A percentile compares a stretch with the other conserved stretches of the same genome.
Conservation (phyloP, 1,140 invertebrate species). For the Amyelois transitella region DNA sequence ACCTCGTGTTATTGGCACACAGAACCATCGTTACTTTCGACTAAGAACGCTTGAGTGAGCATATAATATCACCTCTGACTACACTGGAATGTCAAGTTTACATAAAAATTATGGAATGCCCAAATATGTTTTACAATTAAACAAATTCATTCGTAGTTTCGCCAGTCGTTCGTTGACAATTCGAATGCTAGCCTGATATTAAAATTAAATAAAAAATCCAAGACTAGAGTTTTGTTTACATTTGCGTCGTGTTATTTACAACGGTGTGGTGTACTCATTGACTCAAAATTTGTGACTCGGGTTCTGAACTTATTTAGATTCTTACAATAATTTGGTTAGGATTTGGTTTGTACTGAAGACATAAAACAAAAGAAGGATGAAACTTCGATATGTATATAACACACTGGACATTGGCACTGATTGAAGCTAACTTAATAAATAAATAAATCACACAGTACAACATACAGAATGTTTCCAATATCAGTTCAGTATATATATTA, state of each 20-base stretch:
- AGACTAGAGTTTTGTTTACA: constrained; percentile 69
- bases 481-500: constrained; percentile 22
- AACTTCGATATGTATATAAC: constrained; percentile 7
- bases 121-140: constrained; percentile 25
- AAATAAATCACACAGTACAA: constrained; percentile 33
- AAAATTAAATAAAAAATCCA: constrained; percentile 60
- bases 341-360: constrained; percentile 43
- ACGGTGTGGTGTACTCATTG: constrained; percentile 19
- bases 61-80: constrained; percentile 37
- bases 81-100: constrained; percentile 44
- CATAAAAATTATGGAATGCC: constrained; percentile 46
- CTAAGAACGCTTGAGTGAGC: constrained; percentile 35
- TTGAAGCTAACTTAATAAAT: constrained; percentile 25
- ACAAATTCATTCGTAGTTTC: constrained; percentile 28
- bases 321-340: constrained; percentile 50
- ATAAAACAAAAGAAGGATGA: constrained; percentile 19
- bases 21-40: constrained; percentile 47
- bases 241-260: constrained; percentile 60
- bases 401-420: constrained; percentile 49
- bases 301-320: constrained; percentile 34
- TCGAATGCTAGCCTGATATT: constrained; percentile 43
- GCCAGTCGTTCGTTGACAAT: constrained; percentile 31
- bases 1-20: constrained; percentile 64
- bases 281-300: constrained; percentile 48
- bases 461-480: constrained; percentile 12